Percentiles rank a stretch among this genome's conserved stretches.
Conservation (phyloP, 2,888 invertebrate species). For the Cephalotes varians region DNA sequence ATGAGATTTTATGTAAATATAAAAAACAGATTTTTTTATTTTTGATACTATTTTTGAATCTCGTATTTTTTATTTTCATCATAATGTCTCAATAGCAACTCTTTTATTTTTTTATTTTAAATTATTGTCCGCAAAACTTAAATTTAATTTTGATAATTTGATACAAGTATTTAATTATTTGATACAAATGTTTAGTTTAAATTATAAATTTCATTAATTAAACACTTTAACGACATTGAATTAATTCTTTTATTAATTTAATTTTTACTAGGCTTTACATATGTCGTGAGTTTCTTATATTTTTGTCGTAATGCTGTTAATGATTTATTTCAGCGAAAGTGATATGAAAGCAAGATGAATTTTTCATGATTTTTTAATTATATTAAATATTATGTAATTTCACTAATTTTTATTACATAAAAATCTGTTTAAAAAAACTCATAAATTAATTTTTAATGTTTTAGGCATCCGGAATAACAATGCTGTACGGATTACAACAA, state of each 20-base stretch:
- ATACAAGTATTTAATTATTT: too few species aligned
- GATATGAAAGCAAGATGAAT: background rate
- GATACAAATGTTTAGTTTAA: background rate
- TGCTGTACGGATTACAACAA: background rate
- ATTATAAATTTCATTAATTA: background rate
- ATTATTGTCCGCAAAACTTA: background rate
- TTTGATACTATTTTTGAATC: too few species aligned
- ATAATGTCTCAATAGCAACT: background rate
- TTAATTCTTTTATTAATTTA: background rate
- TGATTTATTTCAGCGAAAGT: background rate
- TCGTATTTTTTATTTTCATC: constrained; percentile 1
- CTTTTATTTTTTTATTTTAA: background rate
- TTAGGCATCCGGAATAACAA: background rate
- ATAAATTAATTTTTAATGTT: constrained; percentile 9
- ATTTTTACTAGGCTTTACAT: background rate
- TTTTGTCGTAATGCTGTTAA: background rate
- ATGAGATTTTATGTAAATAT: too few species aligned
- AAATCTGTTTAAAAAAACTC: background rate
- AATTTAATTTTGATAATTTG: background rate
- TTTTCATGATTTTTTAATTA: background rate
- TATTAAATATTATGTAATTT: background rate
- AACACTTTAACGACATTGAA: background rate
- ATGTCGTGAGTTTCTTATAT: background rate
- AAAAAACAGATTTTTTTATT: background rate
- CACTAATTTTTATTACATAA: background rate